Percentiles rank a stretch among this genome's conserved stretches.
Conservation (phyloP, 2,113 vertebrate species). For the Meles meles region DNA sequence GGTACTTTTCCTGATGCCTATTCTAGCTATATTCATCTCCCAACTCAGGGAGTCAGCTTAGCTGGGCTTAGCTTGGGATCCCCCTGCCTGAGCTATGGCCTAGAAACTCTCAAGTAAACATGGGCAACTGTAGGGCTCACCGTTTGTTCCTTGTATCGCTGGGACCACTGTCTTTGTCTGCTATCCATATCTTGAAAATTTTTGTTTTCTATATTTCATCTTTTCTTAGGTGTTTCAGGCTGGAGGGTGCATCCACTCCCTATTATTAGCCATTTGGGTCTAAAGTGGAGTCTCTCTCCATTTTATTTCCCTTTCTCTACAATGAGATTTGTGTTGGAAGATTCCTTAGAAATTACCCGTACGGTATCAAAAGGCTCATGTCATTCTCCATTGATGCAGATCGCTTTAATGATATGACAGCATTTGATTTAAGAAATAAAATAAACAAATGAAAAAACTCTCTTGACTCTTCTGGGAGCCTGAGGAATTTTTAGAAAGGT, state of each 20-base stretch:
- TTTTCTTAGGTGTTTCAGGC: background rate
- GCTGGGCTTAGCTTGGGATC: background rate
- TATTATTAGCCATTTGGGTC: background rate
- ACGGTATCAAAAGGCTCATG: background rate
- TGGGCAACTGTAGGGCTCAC: background rate
- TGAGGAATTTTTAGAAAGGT: background rate
- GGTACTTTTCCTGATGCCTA: background rate
- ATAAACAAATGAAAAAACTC: background rate
- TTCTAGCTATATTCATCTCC: background rate
- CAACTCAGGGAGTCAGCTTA: background rate
- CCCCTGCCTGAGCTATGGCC: background rate
- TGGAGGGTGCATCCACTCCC: background rate
- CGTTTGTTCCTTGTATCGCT: background rate
- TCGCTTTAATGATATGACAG: background rate
- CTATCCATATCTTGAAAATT: background rate
- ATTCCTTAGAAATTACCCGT: background rate
- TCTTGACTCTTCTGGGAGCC: background rate
- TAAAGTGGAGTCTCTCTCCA: background rate
- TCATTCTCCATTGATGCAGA: background rate
- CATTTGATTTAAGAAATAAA: background rate
- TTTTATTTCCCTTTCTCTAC: background rate
- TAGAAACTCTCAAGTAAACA: background rate
- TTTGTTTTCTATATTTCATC: background rate
- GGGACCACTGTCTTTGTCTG: background rate
- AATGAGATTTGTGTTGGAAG: background rate